Percentiles rank a stretch among this genome's conserved stretches.
phyloP scores from a whole-genome alignment of 1,140 invertebrate genomes.

The Drosophila orena region DNA sequence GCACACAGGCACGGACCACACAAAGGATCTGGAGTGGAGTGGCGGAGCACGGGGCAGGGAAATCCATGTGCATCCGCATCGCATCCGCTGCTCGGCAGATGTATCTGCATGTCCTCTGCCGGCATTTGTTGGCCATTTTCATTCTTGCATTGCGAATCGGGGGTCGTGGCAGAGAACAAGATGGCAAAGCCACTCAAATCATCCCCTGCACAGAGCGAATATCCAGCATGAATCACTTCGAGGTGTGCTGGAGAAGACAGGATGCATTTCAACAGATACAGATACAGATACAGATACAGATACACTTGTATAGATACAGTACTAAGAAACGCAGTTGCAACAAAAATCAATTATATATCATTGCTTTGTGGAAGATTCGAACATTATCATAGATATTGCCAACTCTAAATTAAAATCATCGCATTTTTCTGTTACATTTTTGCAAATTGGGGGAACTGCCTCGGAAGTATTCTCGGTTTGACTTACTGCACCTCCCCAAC shows the following conservation, averaged over 20 bases:
- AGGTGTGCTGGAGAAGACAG: too few relatives aligned
- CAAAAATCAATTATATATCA: too few relatives aligned
- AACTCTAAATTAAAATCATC: too few relatives aligned
- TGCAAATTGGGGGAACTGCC: too few relatives aligned
- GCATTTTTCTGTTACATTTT: too few relatives aligned
- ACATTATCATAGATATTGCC: too few relatives aligned
- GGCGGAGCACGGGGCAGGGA: background rate
- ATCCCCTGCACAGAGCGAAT: background rate
- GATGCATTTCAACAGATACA: too few relatives aligned
- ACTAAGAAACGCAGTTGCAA: too few relatives aligned
- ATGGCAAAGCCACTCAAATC: slow-evolving; percentile 9
- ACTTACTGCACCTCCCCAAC: background rate
- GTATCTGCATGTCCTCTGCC: slow-evolving; percentile 26
- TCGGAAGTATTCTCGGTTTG: too few relatives aligned
- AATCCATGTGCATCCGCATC: slow-evolving; percentile 16
- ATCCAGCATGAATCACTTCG: background rate
- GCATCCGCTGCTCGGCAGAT: slow-evolving; percentile 8
- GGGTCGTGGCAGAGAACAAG: slow-evolving; percentile 21
- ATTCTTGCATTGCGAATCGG: slow-evolving; percentile 5
- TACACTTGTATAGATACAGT: background rate
- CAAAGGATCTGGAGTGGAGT: slow-evolving; percentile 20
- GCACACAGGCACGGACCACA: slow-evolving; percentile 22
- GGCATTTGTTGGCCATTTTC: slow-evolving; percentile 29
- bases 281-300: background rate
- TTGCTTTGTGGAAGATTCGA: too few relatives aligned